phyloP scores from a whole-genome alignment of 2,888 invertebrate genomes.

The Endotricha flammealis region DNA sequence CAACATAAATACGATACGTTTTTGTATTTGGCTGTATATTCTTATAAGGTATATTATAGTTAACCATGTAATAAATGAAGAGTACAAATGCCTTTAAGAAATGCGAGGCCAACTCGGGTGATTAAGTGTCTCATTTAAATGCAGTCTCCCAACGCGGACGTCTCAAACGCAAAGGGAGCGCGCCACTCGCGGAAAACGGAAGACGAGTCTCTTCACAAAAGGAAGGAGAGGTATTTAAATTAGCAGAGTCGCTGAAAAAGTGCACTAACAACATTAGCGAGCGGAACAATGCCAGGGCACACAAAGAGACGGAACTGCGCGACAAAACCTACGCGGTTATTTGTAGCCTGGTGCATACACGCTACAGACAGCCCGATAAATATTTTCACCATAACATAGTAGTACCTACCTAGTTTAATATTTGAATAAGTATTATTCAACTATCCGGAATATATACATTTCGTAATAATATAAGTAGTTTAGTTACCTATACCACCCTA shows the following conservation, averaged over 20 bases:
- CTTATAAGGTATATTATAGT: constrained; percentile 32
- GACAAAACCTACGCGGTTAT: constrained; percentile 41
- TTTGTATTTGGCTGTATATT: no score
- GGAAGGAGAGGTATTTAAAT: constrained; percentile 76
- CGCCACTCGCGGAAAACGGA: constrained; percentile 71
- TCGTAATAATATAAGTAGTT: no score
- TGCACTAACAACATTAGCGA: constrained; percentile 77
- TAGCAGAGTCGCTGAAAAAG: constrained; percentile 75
- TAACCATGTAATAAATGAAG: constrained; percentile 61
- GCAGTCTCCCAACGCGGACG: constrained; percentile 71
- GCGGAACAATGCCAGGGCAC: constrained; percentile 65
- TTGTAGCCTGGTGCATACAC: constrained; percentile 15
- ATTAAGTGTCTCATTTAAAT: constrained; percentile 79
- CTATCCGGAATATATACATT: no score
- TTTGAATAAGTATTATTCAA: no score
- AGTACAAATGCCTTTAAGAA: constrained; percentile 69
- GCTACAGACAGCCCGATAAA: no score
- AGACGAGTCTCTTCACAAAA: constrained; percentile 73
- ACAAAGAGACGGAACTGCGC: constrained; percentile 61
- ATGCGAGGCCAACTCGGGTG: constrained; percentile 68
- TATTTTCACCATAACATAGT: no score
- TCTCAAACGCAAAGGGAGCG: constrained; percentile 72
- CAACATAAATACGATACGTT: no score
- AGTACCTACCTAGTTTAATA: no score
- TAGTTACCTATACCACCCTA: no score